A percentile compares a stretch with the other conserved stretches of the same genome.
These are phyloP conservation scores for Icerya purchasi DNA, from an alignment of 2,888 invertebrate genomes.

Conservation along the genomic window DNA sequence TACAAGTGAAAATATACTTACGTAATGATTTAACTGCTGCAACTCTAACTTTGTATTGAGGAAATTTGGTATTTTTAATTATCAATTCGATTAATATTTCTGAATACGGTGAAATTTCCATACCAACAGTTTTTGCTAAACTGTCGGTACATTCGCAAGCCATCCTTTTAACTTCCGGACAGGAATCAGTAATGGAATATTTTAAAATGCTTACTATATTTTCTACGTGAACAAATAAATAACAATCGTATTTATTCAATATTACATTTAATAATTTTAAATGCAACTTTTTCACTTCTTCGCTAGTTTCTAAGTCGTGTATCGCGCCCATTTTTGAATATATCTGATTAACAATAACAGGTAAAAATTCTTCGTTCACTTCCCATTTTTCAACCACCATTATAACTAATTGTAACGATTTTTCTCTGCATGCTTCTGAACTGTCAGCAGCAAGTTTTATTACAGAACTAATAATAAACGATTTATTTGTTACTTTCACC, in stretches of 20 bases:
- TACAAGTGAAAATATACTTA: not conserved
- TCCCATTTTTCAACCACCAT: not conserved
- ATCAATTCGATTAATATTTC: not conserved
- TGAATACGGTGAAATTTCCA: not conserved
- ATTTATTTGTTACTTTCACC: not conserved
- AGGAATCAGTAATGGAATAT: not conserved
- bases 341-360: not conserved
- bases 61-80: not conserved
- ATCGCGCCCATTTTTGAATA: not conserved
- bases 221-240: not conserved
- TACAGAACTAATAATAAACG: not conserved
- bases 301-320: not conserved
- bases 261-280: not conserved
- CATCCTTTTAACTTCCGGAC: not conserved
- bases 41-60: not conserved
- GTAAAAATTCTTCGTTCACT: not conserved
- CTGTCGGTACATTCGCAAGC: not conserved
- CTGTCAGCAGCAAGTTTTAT: not conserved
- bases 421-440: not conserved
- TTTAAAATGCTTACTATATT: not conserved
- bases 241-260: not conserved
- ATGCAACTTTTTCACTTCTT: not conserved
- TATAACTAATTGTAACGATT: not conserved
- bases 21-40: not conserved
- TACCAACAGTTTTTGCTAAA: not conserved